Percentiles rank a stretch among this genome's conserved stretches.
Conservation (phyloP, 2,113 vertebrate genomes). For the Phasianus colchicus region DNA sequence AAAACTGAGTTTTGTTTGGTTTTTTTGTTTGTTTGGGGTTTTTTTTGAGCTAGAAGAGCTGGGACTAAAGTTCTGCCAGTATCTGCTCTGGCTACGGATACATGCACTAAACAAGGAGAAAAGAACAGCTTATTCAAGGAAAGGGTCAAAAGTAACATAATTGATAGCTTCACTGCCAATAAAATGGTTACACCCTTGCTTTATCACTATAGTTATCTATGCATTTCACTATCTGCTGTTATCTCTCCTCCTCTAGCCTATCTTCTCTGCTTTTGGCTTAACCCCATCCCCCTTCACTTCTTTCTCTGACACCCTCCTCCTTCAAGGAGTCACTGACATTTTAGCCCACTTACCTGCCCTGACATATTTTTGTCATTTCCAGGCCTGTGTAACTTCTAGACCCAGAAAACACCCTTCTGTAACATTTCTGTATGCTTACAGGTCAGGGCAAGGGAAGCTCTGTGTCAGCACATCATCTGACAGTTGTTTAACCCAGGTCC, state of each 20-base stretch:
- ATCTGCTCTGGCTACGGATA: background rate
- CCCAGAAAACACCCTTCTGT: background rate
- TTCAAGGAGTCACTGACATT: background rate
- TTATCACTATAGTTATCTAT: background rate
- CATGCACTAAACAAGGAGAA: background rate
- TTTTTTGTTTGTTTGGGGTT: background rate
- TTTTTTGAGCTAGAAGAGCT: background rate
- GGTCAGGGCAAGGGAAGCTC: background rate
- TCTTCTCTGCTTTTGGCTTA: background rate
- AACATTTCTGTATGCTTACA: background rate
- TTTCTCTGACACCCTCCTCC: background rate
- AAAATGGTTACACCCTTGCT: fast-evolving
- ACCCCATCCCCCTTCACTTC: background rate
- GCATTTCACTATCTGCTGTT: background rate
- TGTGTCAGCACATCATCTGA: background rate
- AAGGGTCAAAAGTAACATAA: background rate
- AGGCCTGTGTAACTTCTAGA: background rate
- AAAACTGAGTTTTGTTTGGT: background rate
- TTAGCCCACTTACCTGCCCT: background rate
- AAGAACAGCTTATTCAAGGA: background rate
- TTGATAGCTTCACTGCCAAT: background rate
- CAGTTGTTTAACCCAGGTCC: background rate
- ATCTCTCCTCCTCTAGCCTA: background rate
- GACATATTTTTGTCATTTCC: background rate
- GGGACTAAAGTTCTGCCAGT: background rate